Evolutionary conservation across 2,113 vertebrate species (phyloP).

Genomic region (Aix galericulata): DNA sequence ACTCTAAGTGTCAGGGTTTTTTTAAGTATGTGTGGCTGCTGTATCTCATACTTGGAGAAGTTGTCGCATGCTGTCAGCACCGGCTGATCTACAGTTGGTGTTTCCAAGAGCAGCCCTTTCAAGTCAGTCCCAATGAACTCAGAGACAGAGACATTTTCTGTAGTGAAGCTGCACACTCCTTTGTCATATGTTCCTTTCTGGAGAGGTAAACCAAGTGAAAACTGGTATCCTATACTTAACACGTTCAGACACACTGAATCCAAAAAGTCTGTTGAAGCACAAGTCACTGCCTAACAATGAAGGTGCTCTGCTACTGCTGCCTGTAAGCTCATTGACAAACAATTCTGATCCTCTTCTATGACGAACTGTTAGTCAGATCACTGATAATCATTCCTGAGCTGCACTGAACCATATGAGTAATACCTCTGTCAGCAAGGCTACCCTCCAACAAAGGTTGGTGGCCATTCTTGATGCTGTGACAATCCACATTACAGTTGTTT

Average conservation of each 20-base stretch:
- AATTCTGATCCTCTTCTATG: background rate
- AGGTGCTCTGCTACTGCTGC: background rate
- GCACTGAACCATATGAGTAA: background rate
- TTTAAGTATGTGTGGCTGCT: background rate
- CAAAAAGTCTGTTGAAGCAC: background rate
- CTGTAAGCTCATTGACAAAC: background rate
- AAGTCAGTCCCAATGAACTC: background rate
- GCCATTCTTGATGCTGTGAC: background rate
- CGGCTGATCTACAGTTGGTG: background rate
- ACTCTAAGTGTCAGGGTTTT: background rate
- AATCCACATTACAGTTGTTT: background rate
- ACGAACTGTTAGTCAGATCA: background rate
- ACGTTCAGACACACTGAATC: background rate
- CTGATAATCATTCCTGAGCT: background rate
- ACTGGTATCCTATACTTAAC: background rate
- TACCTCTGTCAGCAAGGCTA: background rate
- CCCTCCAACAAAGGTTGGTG: background rate
- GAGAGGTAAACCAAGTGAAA: background rate
- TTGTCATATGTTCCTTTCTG: background rate
- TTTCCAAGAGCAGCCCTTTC: slow-evolving; percentile 12
- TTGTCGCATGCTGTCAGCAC: slow-evolving; percentile 31
- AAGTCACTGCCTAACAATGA: background rate
- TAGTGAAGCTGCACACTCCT: background rate
- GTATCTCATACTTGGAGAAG: background rate
- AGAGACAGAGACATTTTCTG: background rate